These are phyloP conservation scores for Achlya flavicornis DNA, from an alignment of 2,888 invertebrate species.

Conservation along the genomic window DNA sequence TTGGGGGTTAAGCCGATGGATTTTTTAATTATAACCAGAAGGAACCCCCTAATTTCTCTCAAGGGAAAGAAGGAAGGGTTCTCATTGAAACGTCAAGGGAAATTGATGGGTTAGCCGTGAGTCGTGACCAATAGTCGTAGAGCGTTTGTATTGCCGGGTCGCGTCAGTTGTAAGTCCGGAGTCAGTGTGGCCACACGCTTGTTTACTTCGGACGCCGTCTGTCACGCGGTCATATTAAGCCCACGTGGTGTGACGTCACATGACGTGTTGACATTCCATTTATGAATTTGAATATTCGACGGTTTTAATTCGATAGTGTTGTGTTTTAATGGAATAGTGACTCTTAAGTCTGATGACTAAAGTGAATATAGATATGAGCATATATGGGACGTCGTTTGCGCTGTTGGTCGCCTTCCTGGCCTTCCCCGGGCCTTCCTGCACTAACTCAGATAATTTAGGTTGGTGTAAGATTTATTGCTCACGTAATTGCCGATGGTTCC, in stretches of 20 bases:
- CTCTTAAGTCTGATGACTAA: conserved; percentile 23
- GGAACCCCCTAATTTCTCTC: conserved; percentile 67
- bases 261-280: conserved; percentile 30
- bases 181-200: conserved; percentile 77
- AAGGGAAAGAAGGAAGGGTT: conserved; percentile 74
- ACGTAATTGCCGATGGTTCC: conserved; percentile 57
- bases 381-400: conserved; percentile 51
- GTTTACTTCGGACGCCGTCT: conserved; percentile 61
- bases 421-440: conserved; percentile 67
- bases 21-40: conserved; percentile 72
- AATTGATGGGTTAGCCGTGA: conserved; percentile 79
- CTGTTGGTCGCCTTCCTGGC: conserved; percentile 61
- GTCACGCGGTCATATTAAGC: conserved; percentile 63
- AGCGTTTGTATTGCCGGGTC: conserved; percentile 67
- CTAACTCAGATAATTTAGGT: conserved; percentile 79
- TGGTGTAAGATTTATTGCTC: conserved; percentile 62
- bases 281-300: conserved; percentile 24
- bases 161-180: conserved; percentile 77
- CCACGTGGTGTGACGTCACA: conserved; percentile 52
- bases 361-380: conserved; percentile 35
- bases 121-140: conserved; percentile 77
- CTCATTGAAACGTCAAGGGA: conserved; percentile 79
- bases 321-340: conserved; percentile 23
- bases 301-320: conserved; percentile 13
- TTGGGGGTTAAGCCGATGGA: conserved; percentile 53